These are phyloP conservation scores for Corvus cornix DNA, from an alignment of 2,113 vertebrate genomes.

Conservation along the genomic window DNA sequence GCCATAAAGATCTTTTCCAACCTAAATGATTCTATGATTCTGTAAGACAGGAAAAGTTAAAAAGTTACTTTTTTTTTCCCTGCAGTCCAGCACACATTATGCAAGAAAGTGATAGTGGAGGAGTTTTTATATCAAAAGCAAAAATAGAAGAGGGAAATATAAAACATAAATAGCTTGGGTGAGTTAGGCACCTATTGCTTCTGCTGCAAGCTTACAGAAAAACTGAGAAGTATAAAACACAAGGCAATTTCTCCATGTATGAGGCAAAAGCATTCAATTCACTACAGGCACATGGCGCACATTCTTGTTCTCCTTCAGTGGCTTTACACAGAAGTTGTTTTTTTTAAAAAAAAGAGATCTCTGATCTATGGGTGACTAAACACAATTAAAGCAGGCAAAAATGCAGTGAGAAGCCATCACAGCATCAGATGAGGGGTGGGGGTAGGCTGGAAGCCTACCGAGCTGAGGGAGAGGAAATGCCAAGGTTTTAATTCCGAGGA, in stretches of 20 bases:
- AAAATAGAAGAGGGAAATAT: neutral
- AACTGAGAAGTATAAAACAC: neutral
- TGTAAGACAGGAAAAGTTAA: neutral
- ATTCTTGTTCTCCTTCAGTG: neutral
- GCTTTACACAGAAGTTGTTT: neutral
- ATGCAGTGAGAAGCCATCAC: neutral
- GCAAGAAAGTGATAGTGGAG: neutral
- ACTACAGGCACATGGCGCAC: neutral
- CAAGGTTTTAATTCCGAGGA: neutral
- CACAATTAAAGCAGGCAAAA: neutral
- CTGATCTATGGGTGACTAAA: neutral
- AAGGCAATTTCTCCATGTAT: neutral
- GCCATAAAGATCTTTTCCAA: neutral
- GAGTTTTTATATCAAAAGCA: neutral
- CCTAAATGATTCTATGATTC: neutral
- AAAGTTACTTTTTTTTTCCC: neutral
- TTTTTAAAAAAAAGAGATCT: neutral
- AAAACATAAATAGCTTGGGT: neutral
- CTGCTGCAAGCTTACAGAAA: neutral
- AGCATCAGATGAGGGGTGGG: neutral
- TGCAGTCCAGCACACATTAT: neutral
- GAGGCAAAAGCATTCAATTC: neutral
- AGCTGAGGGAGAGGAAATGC: fast-evolving
- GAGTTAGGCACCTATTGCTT: neutral
- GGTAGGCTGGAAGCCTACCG: neutral